Evolutionary conservation across 1,140 invertebrate genomes (phyloP).

Genomic region (Drosophila bifasciata): DNA sequence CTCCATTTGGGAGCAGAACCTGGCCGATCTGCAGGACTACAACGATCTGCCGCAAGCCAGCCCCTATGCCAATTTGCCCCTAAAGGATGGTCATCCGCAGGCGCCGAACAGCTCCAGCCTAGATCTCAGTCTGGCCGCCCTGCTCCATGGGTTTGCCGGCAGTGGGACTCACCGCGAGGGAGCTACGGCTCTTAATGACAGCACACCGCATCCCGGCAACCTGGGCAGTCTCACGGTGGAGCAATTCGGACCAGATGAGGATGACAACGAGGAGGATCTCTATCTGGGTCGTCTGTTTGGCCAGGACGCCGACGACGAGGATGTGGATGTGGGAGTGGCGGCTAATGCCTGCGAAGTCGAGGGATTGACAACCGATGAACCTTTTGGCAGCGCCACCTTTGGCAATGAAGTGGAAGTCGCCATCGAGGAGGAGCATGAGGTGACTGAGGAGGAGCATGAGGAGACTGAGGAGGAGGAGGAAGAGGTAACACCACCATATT

Average conservation of each 20-base stretch:
- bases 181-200: conserved; percentile 69
- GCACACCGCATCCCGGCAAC: conserved; percentile 70
- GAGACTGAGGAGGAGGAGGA: conserved; percentile 57
- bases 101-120: conserved; percentile 55
- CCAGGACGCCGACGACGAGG: conserved; percentile 44
- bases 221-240: conserved; percentile 52
- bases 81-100: conserved; percentile 79
- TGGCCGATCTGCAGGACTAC: conserved; percentile 79
- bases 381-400: conserved; percentile 41
- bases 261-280: conserved; percentile 39
- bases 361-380: conserved; percentile 59
- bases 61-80: conserved; percentile 73
- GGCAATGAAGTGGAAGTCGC: conserved; percentile 66
- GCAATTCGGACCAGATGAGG: conserved; percentile 41
- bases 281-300: conserved; percentile 38
- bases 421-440: neutral
- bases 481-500: conserved; percentile 59
- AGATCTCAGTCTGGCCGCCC: conserved; percentile 65
- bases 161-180: conserved; percentile 19
- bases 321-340: conserved; percentile 43
- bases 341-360: conserved; percentile 70
- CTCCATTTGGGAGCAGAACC: conserved; percentile 81
- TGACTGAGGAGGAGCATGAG: neutral
- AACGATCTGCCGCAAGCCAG: conserved; percentile 68
- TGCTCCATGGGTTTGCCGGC: conserved; percentile 62